Base-by-base conservation (phyloP, 2,797 vertebrate species). In the Alectoris magna region DNA sequence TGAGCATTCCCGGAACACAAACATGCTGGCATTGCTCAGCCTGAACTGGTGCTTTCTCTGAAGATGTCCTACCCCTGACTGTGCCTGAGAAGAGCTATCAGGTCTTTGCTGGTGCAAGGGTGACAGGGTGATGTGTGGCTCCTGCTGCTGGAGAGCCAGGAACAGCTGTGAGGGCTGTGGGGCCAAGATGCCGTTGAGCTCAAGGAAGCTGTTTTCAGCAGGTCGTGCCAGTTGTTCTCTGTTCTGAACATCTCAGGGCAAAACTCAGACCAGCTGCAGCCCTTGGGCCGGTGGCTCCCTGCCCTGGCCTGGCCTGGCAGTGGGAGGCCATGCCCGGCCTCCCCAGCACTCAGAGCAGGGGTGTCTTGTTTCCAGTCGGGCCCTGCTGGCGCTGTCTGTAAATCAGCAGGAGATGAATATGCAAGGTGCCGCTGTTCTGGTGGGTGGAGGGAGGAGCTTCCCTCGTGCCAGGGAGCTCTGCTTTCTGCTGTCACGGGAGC, bases 351-450 rank as follows among this genome's bases (percentile, higher is more conserved):
- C 10, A 2, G 48, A 74, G 81, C 68, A 58, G 88, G 77, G 77
- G 91, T 94, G 67, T 96, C 90, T 75, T 68, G 29, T 95, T 96
- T 91, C 93, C 79, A 80, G 81, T 88, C 34, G 36, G 78, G 59
- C 63, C 87, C 88, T 0, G 74, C 88, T 96, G 95, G 53, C 4
- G 89, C 91, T 92, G 91, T 92, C 93, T 93, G 90, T 94, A 94
- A 92, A 85, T n/a, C 17, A 1, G 3, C 1, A 58, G 67, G 56
- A 84, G 70, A 91, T 93, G 75, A 90, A 94, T 93, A 83, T 60
- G 88, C 90, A 86, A 90, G 84, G 85, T 88, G 49, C 72, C 63
- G 66, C 75, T 58, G 22, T 81, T 69, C 64, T 95, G 77, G 69
- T 79, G 86, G 83, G 64, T 0, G 2, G 79, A 88, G 77, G 34